These are phyloP conservation scores for Melanocharis versteri DNA, from an alignment of 2,113 vertebrate species.

Conservation along the genomic window DNA sequence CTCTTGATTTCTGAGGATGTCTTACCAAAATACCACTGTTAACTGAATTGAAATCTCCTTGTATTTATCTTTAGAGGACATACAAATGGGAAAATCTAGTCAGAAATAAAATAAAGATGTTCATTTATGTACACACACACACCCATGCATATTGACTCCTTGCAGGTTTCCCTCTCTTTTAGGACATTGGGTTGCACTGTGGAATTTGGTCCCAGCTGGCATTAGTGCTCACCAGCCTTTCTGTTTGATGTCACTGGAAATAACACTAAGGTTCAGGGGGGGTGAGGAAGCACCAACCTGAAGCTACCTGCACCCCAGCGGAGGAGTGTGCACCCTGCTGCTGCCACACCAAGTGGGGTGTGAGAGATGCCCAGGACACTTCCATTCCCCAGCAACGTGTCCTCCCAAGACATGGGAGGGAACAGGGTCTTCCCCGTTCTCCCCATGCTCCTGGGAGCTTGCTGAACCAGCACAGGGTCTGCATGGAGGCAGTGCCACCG, in stretches of 20 bases:
- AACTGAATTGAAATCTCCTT: not conserved
- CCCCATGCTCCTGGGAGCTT: not conserved
- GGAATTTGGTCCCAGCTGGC: not conserved
- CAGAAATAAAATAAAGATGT: not conserved
- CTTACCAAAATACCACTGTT: not conserved
- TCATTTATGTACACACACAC: not conserved
- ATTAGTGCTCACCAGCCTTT: not conserved
- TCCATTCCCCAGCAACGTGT: not conserved
- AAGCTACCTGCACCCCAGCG: rapidly evolving
- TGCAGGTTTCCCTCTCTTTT: not conserved
- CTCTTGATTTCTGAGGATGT: not conserved
- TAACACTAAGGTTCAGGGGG: not conserved
- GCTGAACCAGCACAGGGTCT: not conserved
- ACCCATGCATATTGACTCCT: not conserved
- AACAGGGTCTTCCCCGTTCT: not conserved
- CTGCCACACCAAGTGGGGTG: rapidly evolving
- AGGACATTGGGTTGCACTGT: not conserved
- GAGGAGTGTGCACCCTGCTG: not conserved
- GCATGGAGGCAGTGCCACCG: not conserved
- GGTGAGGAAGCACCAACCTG: not conserved
- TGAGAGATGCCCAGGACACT: not conserved
- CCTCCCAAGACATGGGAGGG: rapidly evolving
- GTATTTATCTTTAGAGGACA: not conserved
- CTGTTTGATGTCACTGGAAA: not conserved
- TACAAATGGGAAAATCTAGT: not conserved